phyloP scores from a whole-genome alignment of 23 tunicate species.

The Ascidia mentula region DNA sequence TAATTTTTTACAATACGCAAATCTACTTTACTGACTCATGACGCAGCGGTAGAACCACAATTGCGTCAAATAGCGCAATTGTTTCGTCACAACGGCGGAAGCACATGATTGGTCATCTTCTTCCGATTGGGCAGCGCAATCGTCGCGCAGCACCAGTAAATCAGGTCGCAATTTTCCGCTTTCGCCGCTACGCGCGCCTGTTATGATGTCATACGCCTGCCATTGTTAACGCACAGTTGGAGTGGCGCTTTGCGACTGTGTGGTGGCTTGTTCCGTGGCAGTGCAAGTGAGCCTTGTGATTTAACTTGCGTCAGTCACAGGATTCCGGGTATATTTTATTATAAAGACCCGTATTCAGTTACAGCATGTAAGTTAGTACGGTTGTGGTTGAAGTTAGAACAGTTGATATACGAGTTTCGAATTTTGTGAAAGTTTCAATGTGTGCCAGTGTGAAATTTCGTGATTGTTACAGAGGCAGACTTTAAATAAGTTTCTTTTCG shows the following conservation, averaged over 20 bases:
- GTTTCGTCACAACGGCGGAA: neutral
- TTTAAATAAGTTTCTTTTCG: too few species aligned
- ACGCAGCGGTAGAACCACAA: neutral
- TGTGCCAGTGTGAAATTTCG: too few species aligned
- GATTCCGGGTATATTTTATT: too few species aligned
- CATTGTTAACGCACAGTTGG: neutral
- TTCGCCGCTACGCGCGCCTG: slow-evolving; percentile 5
- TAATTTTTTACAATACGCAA: too few species aligned
- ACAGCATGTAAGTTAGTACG: too few species aligned
- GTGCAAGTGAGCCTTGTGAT: too few species aligned
- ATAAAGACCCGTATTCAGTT: too few species aligned
- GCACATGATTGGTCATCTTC: neutral
- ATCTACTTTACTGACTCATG: neutral
- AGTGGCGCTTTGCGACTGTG: neutral
- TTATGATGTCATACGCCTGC: neutral
- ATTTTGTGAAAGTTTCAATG: too few species aligned
- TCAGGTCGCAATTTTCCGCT: neutral
- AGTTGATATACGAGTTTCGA: too few species aligned
- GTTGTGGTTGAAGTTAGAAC: too few species aligned
- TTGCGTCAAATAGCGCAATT: neutral
- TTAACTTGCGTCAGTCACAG: too few species aligned
- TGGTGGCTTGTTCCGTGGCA: neutral
- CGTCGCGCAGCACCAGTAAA: neutral
- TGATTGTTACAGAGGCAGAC: too few species aligned
- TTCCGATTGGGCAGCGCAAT: neutral